Percentiles rank a stretch among this genome's conserved stretches.
Evolutionary conservation across 2,797 vertebrate species (phyloP).

Genomic region (Trematomus bernacchii): DNA sequence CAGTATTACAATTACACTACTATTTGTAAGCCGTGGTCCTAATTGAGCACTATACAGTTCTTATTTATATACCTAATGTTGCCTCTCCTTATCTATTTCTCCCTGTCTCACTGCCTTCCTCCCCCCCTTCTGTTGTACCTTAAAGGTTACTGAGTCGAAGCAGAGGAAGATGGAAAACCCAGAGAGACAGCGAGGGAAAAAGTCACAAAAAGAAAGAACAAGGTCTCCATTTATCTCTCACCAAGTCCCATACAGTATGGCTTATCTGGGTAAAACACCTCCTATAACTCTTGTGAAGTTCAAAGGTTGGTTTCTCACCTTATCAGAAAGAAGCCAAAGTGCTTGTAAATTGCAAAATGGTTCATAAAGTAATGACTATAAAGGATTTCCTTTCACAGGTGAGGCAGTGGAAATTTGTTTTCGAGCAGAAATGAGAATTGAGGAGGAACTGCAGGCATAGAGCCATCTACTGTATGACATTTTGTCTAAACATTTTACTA

Average conservation of each 20-base stretch:
- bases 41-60: conserved; percentile 16
- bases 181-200: conserved; percentile 43
- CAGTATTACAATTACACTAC: conserved; percentile 25
- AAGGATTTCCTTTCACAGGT: conserved; percentile 36
- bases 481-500: background rate
- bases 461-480: background rate
- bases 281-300: conserved; percentile 46
- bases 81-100: background rate
- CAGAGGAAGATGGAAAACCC: conserved; percentile 70
- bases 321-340: conserved; percentile 50
- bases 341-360: conserved; percentile 50
- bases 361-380: conserved; percentile 55
- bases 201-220: conserved; percentile 57
- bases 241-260: conserved; percentile 45
- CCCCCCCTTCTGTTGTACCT: conserved; percentile 32
- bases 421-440: too few relatives aligned
- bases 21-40: conserved; percentile 19
- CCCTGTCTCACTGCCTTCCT: background rate
- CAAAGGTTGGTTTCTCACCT: conserved; percentile 55
- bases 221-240: conserved; percentile 67
- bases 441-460: background rate
- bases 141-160: conserved; percentile 71
- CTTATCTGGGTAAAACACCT: conserved; percentile 64
- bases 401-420: conserved; percentile 8
- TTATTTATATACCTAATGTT: conserved; percentile 11